These are phyloP conservation scores for Ectemnius continuus DNA, from an alignment of 2,888 invertebrate species.

Conservation along the genomic window DNA sequence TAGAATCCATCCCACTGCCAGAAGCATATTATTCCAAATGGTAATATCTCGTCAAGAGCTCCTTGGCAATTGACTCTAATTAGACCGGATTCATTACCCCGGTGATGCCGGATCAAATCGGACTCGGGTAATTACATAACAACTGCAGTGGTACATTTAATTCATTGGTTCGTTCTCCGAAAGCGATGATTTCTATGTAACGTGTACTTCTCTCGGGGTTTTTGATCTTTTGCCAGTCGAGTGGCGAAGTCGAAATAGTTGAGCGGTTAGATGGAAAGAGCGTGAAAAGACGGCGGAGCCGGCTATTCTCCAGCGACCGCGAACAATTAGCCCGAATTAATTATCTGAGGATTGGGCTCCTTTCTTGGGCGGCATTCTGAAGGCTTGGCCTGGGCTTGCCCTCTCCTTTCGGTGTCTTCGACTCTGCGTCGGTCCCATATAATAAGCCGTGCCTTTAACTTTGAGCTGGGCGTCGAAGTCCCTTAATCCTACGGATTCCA, in stretches of 20 bases:
- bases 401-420: constrained; percentile 18
- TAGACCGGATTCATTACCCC: constrained; percentile 38
- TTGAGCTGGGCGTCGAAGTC: constrained; percentile 36
- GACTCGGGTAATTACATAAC: constrained; percentile 23
- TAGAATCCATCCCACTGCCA: neutral
- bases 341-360: constrained; percentile 49
- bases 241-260: neutral
- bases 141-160: neutral
- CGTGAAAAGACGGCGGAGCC: constrained; percentile 21
- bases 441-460: constrained; percentile 38
- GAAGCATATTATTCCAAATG: constrained; percentile 3
- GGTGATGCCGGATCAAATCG: neutral
- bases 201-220: too few relatives aligned
- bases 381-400: neutral
- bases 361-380: neutral
- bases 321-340: constrained; percentile 64
- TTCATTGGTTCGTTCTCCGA: neutral
- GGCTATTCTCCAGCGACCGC: constrained; percentile 51
- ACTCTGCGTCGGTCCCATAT: constrained; percentile 10
- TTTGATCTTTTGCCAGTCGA: too few relatives aligned
- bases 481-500: constrained; percentile 36
- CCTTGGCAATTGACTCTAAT: constrained; percentile 36
- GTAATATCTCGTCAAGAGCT: constrained; percentile 25
- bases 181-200: too few relatives aligned
- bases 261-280: neutral